Conservation (phyloP, 2,797 vertebrate species). For the Pseudotriccus pelzelni region DNA sequence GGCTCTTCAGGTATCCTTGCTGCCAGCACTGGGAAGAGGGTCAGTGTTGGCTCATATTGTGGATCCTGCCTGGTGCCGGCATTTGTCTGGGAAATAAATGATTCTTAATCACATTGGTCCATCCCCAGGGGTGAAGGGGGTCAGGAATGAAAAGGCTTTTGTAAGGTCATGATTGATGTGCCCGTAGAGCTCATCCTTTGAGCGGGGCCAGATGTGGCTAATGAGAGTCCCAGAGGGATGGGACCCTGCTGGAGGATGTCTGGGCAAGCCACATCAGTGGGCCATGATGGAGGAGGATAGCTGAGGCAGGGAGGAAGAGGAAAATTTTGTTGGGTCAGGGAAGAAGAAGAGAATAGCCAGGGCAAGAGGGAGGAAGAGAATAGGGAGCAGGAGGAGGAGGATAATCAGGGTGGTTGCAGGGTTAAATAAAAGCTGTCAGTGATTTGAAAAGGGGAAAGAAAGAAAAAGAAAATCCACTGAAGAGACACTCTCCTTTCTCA, state of each 20-base stretch:
- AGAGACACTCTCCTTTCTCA: conserved; percentile 40
- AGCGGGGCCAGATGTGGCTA: neutral
- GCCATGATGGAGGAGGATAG: neutral
- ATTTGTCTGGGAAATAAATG: neutral
- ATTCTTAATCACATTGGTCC: neutral
- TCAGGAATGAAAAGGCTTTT: neutral
- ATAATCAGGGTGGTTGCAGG: neutral
- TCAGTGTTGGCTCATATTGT: neutral
- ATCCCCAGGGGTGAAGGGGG: neutral
- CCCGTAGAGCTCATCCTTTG: neutral
- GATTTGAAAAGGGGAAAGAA: conserved; percentile 27
- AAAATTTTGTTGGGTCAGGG: neutral
- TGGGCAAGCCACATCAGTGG: neutral
- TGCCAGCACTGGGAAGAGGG: neutral
- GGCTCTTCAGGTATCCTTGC: neutral
- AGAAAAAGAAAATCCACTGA: neutral
- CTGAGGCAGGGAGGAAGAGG: neutral
- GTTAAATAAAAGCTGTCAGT: conserved; percentile 46
- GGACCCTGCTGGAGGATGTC: neutral
- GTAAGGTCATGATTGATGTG: neutral
- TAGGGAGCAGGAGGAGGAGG: neutral
- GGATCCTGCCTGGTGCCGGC: neutral
- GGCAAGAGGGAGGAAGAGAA: neutral
- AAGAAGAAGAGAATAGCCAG: neutral
- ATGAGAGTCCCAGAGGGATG: neutral